A percentile compares a stretch with the other conserved stretches of the same genome.
Evolutionary conservation across 2,113 vertebrate genomes (phyloP).

Genomic region (Pseudonaja textilis): DNA sequence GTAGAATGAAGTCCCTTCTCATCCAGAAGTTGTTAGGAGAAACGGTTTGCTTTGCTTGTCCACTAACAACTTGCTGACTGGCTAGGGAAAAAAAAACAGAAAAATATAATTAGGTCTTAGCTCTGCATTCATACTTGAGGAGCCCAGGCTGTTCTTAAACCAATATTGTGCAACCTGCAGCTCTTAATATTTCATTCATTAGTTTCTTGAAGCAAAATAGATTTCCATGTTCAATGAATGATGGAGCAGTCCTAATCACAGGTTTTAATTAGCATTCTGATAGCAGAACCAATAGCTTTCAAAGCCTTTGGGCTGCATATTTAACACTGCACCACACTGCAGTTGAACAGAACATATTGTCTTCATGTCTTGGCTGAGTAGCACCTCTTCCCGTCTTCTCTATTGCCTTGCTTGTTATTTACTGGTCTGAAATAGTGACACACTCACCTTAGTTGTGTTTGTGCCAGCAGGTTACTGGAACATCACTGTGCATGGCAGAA

Average conservation of each 20-base stretch:
- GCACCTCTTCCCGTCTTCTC: not conserved
- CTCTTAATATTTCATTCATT: not conserved
- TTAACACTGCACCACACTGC: not conserved
- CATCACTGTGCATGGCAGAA: conserved; percentile 85
- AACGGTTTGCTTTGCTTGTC: not conserved
- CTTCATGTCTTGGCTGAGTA: not conserved
- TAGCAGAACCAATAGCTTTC: not conserved
- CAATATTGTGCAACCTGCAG: not conserved
- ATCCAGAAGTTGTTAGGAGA: not conserved
- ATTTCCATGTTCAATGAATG: not conserved
- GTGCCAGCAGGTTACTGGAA: conserved; percentile 85
- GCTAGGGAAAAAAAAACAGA: not conserved
- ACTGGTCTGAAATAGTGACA: not conserved
- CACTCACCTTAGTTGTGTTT: conserved; percentile 8
- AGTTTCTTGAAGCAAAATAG: not conserved
- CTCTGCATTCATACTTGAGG: not conserved
- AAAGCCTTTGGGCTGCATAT: not conserved
- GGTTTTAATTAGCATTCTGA: not conserved
- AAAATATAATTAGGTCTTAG: not conserved
- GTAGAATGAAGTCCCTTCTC: not conserved
- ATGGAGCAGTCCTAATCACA: not conserved
- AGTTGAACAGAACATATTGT: not conserved
- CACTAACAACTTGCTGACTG: not conserved
- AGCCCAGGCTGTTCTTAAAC: not conserved
- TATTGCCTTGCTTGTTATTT: not conserved